Base-by-base conservation (phyloP, 2,888 invertebrate species). In the Elegia similella region DNA sequence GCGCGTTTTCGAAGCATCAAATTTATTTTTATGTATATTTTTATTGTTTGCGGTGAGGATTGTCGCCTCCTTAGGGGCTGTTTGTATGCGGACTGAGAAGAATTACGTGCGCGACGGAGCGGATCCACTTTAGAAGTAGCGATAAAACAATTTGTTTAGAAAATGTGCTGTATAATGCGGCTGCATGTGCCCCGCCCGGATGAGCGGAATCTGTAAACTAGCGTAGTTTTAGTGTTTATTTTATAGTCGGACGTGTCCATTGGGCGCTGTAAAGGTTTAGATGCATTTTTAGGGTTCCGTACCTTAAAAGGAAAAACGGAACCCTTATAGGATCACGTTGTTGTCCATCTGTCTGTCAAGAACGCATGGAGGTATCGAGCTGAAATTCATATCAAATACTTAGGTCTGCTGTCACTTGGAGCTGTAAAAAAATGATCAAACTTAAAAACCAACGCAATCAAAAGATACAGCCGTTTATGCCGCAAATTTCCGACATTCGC, bases 1-100 rank as follows among this genome's bases (percentile, higher is more conserved):
- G 77, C 76, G 69, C 80, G 74, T 74, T 75, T 77, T 69, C 74
- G 70, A 78, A 83, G 83, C 84, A 86, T 83, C 86, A 86, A 86
- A 88, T 88, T 85, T 87, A 88, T 86, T 87, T 87, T 87, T 87
- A 88, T 86, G 84, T 86, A 84, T 84, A 86, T 84, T 86, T 87
- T 89, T 88, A 88, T 88, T 87, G 88, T 86, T 86, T 84, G 86
- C 81, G 80, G 82, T 80, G 80, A 80, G 84, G 85, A 88, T 88
- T 88, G 86, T 86, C 86, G 83, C 83, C 85, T 87, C 84, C 84
- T 87, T 84, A 84, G 83, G 80, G 84, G 82, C 85, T 84, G 86
- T 88, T 88, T 89, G 86, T 88, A 88, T 88, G 88, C 88, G 82
- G 84, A 79, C 84, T 76, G 84, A 79, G 84, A 85, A 84, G 83